Conservation (phyloP, 35 echinoderm and acorn worm genomes). For the Eucidaris tribuloides region DNA sequence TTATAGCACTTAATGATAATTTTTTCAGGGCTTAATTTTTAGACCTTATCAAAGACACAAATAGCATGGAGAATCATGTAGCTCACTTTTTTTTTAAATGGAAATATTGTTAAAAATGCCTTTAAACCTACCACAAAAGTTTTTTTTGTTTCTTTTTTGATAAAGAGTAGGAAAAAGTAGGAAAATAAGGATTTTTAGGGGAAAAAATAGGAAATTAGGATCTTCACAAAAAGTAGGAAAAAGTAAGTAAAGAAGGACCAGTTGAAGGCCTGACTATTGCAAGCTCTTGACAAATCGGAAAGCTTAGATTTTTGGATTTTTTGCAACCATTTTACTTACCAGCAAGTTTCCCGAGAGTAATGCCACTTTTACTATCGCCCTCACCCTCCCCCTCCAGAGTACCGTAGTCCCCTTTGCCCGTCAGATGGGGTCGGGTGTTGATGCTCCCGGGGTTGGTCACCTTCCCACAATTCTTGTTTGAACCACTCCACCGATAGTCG, state of each 20-base stretch:
- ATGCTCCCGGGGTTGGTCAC: conserved; percentile 27
- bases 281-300: neutral
- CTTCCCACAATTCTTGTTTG: conserved; percentile 11
- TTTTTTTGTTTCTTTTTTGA: too few relatives aligned
- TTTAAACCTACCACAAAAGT: too few relatives aligned
- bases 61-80: too few relatives aligned
- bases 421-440: neutral
- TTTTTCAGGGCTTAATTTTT: too few relatives aligned
- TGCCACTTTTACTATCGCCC: neutral
- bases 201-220: neutral
- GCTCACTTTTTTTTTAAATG: too few relatives aligned
- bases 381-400: neutral
- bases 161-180: too few relatives aligned
- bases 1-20: too few relatives aligned
- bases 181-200: neutral
- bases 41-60: too few relatives aligned
- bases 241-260: neutral
- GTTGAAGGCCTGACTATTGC: neutral
- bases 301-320: too few relatives aligned
- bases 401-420: neutral
- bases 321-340: conserved; percentile 16
- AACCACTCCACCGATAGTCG: conserved; percentile 63
- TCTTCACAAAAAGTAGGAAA: too few relatives aligned
- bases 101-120: too few relatives aligned
- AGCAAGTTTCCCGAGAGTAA: conserved; percentile 64